Base-by-base conservation (phyloP, 1,140 invertebrate species). In the Hycleus phaleratus region DNA sequence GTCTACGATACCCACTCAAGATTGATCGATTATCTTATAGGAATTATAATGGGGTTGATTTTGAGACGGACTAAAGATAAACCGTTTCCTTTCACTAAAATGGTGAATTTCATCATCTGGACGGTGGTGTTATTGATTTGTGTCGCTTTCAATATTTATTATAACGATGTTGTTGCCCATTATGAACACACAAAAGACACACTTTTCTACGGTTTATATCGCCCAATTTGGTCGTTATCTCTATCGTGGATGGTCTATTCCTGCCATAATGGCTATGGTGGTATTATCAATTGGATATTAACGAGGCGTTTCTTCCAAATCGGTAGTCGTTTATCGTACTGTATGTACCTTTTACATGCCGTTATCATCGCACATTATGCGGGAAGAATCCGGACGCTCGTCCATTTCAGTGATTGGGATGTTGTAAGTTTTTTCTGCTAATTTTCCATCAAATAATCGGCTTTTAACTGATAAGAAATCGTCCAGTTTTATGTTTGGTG, bases 181-280 rank as follows among this genome's bases (percentile, higher is more conserved):
- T 52, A 59, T 7, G 49, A 46, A 25, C 49, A 56, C 55, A 62
- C 49, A 24, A 58, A 46, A 44, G 46, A 49, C 46, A 52, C 40
- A 18, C 3, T 62, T n/a, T 64, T 49, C 42, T 62, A 69, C 42
- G 54, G 46, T 10, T 49, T 69, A 26, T 50, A 60, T 6, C 59
- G 63, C 46, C 68, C 64, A 32, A 44, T 62, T 25, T 71, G 68
- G 68, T 56, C 62, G 43, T 9, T 61, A 7, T 55, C 60, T 26
- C 39, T 71, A 9, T 52, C 59, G 32, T 71, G 68, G 67, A 59
- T 71, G 46, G 57, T 66, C 5, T 68, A 64, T 51, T 60, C 65
- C 11, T 71, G 62, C 44, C 46, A 55, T 48, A 8, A 61, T 39
- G 68, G 67, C 44, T 55, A 64, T 58, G 65, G 67, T 62, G 69